Percentiles rank a stretch among this genome's conserved stretches.
phyloP scores from a whole-genome alignment of 2,113 vertebrate genomes.

The Triplophysa dalaica region DNA sequence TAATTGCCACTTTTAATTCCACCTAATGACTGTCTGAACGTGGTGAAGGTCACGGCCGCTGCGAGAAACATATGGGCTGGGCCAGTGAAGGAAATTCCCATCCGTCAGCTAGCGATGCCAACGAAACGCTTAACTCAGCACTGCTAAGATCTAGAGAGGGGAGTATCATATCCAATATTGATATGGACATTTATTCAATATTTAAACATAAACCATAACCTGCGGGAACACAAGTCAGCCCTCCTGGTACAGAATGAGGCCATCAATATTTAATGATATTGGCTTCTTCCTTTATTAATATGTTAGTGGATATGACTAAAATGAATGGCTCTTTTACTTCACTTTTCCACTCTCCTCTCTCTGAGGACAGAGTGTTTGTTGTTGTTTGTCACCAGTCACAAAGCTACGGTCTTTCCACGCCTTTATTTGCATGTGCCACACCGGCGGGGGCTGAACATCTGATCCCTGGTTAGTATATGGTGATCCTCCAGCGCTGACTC shows the following conservation, averaged over 20 bases:
- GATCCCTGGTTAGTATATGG: slow-evolving; percentile 26
- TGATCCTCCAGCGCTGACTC: slow-evolving; percentile 29
- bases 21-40: slow-evolving; percentile 47
- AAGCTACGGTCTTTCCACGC: background rate
- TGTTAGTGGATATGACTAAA: slow-evolving; percentile 43
- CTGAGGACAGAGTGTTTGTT: slow-evolving; percentile 13
- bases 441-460: slow-evolving; percentile 12
- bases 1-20: slow-evolving; percentile 50
- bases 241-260: slow-evolving; percentile 15
- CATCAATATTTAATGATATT: slow-evolving; percentile 49
- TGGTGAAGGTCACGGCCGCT: slow-evolving; percentile 44
- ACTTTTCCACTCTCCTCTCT: slow-evolving; percentile 4
- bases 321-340: slow-evolving; percentile 14
- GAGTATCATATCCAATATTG: slow-evolving; percentile 50
- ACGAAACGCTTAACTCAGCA: slow-evolving; percentile 39
- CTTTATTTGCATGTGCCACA: slow-evolving; percentile 7
- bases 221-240: slow-evolving; percentile 45
- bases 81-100: slow-evolving; percentile 35
- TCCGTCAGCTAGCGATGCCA: background rate
- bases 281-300: slow-evolving; percentile 52
- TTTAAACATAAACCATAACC: slow-evolving; percentile 52
- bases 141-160: slow-evolving; percentile 2
- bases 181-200: slow-evolving; percentile 55
- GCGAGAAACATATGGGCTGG: slow-evolving; percentile 19
- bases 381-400: slow-evolving; percentile 20